These are phyloP conservation scores for Carapus acus DNA, from an alignment of 2,797 vertebrate genomes.

Conservation along the genomic window DNA sequence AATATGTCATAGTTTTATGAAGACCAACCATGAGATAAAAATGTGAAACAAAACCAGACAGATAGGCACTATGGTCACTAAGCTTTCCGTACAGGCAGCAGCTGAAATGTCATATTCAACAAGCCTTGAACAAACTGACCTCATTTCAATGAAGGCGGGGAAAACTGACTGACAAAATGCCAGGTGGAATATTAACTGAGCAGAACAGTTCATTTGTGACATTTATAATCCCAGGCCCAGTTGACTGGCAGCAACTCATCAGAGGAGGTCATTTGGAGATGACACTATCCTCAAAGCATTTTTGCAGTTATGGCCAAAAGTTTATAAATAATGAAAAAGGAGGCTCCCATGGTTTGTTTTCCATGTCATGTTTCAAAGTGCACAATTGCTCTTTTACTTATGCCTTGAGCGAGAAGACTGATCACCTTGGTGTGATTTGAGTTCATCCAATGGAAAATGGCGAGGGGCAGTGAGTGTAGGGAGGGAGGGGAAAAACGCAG, in stretches of 20 bases:
- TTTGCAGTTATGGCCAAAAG: slow-evolving; percentile 41
- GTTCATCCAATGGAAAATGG: slow-evolving; percentile 28
- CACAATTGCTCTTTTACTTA: slow-evolving; percentile 33
- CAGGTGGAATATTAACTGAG: slow-evolving; percentile 34
- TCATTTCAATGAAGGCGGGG: slow-evolving; percentile 39
- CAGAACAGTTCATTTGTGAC: slow-evolving; percentile 36
- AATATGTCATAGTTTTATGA: too few relatives aligned
- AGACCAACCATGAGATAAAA: slow-evolving; percentile 15
- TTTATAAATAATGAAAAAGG: slow-evolving; percentile 27
- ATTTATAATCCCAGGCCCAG: slow-evolving; percentile 31
- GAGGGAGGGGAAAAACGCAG: slow-evolving; percentile 27
- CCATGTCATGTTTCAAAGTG: slow-evolving; percentile 33
- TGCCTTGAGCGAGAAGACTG: slow-evolving; percentile 19
- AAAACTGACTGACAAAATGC: slow-evolving; percentile 45
- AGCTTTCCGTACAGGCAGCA: slow-evolving; percentile 52
- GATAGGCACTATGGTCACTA: slow-evolving; percentile 71
- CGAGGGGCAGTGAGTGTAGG: not conserved
- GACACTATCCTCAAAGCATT: slow-evolving; percentile 42
- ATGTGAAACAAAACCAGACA: slow-evolving; percentile 34
- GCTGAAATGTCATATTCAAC: slow-evolving; percentile 48
- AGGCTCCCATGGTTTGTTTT: slow-evolving; percentile 25
- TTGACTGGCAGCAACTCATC: slow-evolving; percentile 16
- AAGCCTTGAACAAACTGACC: slow-evolving; percentile 36
- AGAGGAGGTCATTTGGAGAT: slow-evolving; percentile 29
- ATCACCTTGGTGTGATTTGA: slow-evolving; percentile 27